Conservation (phyloP, 2,888 invertebrate species). For the Thera britannica region DNA sequence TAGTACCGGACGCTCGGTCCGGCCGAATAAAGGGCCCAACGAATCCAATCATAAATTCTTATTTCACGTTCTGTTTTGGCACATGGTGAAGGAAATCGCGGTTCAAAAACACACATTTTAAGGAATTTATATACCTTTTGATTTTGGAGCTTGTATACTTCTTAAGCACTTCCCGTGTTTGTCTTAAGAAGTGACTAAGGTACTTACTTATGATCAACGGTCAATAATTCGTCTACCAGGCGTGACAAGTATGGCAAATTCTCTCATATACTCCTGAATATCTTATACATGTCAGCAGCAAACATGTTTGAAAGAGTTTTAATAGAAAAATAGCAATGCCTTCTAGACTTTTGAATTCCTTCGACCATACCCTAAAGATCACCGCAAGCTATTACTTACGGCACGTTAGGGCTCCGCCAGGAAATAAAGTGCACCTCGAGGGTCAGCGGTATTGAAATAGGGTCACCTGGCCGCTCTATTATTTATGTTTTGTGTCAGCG, state of each 20-base stretch:
- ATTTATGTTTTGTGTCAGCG: slow-evolving; percentile 44
- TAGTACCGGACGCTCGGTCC: slow-evolving; percentile 32
- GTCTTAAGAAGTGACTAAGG: too few relatives aligned
- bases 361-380: slow-evolving; percentile 42
- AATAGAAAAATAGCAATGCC: too few relatives aligned
- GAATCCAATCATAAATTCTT: slow-evolving; percentile 46
- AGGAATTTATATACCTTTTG: too few relatives aligned
- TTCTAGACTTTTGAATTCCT: slow-evolving; percentile 13
- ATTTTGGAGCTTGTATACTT: too few relatives aligned
- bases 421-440: slow-evolving; percentile 43
- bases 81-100: slow-evolving; percentile 25
- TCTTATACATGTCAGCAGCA: too few relatives aligned
- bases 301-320: too few relatives aligned
- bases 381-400: slow-evolving; percentile 44
- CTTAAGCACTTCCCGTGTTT: too few relatives aligned
- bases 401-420: slow-evolving; percentile 38
- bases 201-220: too few relatives aligned
- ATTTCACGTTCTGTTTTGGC: slow-evolving; percentile 38
- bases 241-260: too few relatives aligned
- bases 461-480: slow-evolving; percentile 41
- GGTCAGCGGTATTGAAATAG: slow-evolving; percentile 45
- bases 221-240: too few relatives aligned
- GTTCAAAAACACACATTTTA: background rate
- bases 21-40: slow-evolving; percentile 41
- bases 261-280: too few relatives aligned